Evolutionary conservation across 2,888 invertebrate genomes (phyloP), one percentile per base, ranked within the genome.

Genomic region (Iphiclides podalirius): DNA sequence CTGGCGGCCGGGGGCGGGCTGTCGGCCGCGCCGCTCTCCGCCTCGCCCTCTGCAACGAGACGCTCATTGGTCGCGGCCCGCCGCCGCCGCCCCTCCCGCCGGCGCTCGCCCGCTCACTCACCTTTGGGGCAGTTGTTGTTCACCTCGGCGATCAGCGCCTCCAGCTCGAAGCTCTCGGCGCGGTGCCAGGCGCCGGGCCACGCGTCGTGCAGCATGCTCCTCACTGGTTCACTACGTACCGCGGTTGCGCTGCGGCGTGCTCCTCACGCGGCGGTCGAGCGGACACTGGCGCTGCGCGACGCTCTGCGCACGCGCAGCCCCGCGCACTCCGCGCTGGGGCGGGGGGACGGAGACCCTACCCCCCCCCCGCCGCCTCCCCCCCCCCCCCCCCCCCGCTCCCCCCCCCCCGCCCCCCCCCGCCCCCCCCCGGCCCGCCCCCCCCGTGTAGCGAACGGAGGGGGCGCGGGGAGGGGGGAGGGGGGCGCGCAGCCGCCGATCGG

Each of bases 1-100:
- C 83, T 76, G 79, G 80, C 70, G 73, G 66, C 72, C 70, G 75
- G 78, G 74, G 80, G 79, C 73, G 83, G 79, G 72, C 81, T 78
- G 67, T 74, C 75, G 67, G 68, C 74, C 60, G 61, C 73, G 60
- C 61, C 68, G 63, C 75, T 66, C 72, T 70, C 75, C 71, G 74
- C 70, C 74, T 70, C 79, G 74, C 76, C 75, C 61, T 81, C 83
- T 80, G 81, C 73, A 65, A 72, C 28, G 28, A 75, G 72, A 66
- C 67, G 72, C 65, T 63, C 48, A 47, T 49, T 55, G 54, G 52
- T 23, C 47, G 51, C 38, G 23, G 33, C 37, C 3, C 38, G n/a
- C 12, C 54, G 46, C 52, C 53, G 45, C 52, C 50, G 52, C 46
- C 44, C 49, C 37, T 43, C 33, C 31, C n/a, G n/a, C n/a, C n/a